Percentiles rank a stretch among this genome's conserved stretches.
Conservation (phyloP, 64 coral and sea anemone species). For the Stichodactyla helianthus region DNA sequence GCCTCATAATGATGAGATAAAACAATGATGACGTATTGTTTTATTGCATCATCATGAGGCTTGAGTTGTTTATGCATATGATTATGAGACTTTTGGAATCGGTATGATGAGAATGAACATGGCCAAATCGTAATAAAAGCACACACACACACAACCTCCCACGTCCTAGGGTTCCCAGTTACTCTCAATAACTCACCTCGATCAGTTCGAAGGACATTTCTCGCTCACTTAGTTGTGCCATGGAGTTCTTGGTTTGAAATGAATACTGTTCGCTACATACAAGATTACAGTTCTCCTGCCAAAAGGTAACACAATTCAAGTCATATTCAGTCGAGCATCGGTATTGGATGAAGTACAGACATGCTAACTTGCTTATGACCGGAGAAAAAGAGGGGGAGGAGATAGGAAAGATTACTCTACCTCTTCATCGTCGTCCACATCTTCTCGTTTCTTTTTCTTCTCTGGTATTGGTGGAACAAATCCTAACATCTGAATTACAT, state of each 20-base stretch:
- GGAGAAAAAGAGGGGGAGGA: too few relatives aligned
- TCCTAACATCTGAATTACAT: slow-evolving; percentile 96
- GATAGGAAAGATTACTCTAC: neutral
- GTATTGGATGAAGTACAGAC: too few relatives aligned
- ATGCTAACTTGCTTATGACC: too few relatives aligned
- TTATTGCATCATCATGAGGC: too few relatives aligned
- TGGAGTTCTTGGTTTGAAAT: slow-evolving; percentile 97
- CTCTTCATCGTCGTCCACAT: slow-evolving; percentile 84
- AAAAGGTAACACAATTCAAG: neutral
- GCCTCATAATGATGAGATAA: too few relatives aligned
- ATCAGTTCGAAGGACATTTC: slow-evolving; percentile 99
- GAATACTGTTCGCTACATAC: slow-evolving; percentile 90
- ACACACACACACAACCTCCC: too few relatives aligned
- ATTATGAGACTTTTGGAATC: too few relatives aligned
- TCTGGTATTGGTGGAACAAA: slow-evolving; percentile 95
- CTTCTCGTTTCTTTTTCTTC: slow-evolving; percentile 90
- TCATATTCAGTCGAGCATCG: too few relatives aligned
- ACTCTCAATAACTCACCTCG: slow-evolving; percentile 49
- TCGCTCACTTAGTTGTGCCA: slow-evolving; percentile 95
- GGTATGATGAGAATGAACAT: too few relatives aligned
- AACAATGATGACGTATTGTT: too few relatives aligned
- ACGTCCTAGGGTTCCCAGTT: neutral
- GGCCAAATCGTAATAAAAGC: too few relatives aligned
- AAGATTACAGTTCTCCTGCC: slow-evolving; percentile 85
- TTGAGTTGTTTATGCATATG: too few relatives aligned